Evolutionary conservation across 1,140 invertebrate genomes (phyloP).

Genomic region (Diachasmimorpha longicaudata): DNA sequence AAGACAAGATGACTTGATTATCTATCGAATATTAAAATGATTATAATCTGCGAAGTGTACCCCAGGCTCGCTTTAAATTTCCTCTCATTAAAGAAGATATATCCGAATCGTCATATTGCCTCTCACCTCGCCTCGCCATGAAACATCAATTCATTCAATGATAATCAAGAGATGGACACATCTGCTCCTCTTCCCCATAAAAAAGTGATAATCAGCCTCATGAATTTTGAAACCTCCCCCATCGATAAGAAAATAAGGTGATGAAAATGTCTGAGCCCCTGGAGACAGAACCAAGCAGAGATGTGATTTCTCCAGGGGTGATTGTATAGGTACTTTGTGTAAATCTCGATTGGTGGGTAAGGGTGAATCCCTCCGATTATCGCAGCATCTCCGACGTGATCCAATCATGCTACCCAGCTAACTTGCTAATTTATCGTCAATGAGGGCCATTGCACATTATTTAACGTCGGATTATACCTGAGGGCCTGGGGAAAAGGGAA

Average conservation of each 20-base stretch:
- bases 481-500: not conserved
- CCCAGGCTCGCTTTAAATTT: not conserved
- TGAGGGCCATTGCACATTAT: conserved; percentile 19
- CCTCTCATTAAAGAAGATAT: too few species aligned
- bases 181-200: too few species aligned
- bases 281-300: not conserved
- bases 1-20: too few species aligned
- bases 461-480: conserved; percentile 4
- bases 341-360: conserved; percentile 4
- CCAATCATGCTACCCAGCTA: conserved; percentile 19
- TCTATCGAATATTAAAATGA: too few species aligned
- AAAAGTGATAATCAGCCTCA: too few species aligned
- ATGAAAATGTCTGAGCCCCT: not conserved
- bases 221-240: not conserved
- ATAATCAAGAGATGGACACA: too few species aligned
- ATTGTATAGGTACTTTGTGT: conserved; percentile 1
- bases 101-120: too few species aligned
- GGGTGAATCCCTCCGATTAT: not conserved
- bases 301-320: not conserved
- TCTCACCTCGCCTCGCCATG: too few species aligned
- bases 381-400: conserved; percentile 4
- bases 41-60: not conserved
- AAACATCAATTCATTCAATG: too few species aligned
- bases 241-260: not conserved
- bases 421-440: conserved; percentile 29